phyloP scores from a whole-genome alignment of 2,797 vertebrate species.

The Xyrichtys novacula region DNA sequence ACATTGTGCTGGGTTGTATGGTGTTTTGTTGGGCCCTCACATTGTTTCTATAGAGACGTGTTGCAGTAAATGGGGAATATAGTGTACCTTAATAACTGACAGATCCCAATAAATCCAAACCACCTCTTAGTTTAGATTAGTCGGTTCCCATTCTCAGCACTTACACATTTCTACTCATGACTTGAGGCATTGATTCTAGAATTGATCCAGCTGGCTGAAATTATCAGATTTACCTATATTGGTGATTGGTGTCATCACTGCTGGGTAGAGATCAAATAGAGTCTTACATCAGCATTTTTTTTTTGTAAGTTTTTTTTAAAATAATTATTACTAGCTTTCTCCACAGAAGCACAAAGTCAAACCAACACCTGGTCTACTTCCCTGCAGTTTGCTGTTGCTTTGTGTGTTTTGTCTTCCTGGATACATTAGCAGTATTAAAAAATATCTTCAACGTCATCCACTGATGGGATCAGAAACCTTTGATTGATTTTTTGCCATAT shows the following conservation, averaged over 20 bases:
- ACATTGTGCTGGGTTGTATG: background rate
- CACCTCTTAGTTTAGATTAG: conserved; percentile 3
- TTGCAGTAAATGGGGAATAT: background rate
- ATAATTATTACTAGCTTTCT: too few species aligned
- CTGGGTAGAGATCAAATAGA: background rate
- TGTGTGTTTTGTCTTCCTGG: too few species aligned
- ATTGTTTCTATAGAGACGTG: background rate
- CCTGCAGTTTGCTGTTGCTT: too few species aligned
- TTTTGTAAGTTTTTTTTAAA: too few species aligned
- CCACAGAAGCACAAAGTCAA: too few species aligned
- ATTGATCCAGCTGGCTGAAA: conserved; percentile 15
- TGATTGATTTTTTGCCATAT: too few species aligned
- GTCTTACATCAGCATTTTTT: too few species aligned
- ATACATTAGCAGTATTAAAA: too few species aligned
- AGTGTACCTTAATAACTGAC: background rate
- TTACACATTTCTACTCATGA: background rate
- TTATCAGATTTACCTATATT: background rate
- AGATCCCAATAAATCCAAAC: too few species aligned
- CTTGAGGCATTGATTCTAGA: conserved; percentile 6
- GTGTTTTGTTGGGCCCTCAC: background rate
- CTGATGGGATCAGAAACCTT: too few species aligned
- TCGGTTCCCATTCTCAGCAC: background rate
- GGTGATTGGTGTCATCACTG: background rate
- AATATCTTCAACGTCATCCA: too few species aligned
- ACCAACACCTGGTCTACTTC: too few species aligned